Evolutionary conservation across 2,888 invertebrate genomes (phyloP), one percentile per base, ranked within the genome.

Genomic region (Philonicus albiceps): DNA sequence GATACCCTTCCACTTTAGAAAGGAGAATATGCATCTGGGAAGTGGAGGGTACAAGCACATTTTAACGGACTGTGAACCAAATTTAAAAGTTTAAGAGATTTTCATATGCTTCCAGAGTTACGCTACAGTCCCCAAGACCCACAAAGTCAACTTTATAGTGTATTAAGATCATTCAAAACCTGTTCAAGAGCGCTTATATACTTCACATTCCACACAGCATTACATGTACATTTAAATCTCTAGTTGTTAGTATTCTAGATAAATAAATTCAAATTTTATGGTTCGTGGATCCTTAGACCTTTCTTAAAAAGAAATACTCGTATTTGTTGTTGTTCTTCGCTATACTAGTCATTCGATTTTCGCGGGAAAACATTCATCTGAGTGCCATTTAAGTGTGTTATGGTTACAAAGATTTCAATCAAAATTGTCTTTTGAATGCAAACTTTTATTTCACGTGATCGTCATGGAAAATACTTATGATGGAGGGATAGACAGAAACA

Each of bases 21-120:
- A 91, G 22, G 92, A 92, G 88, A 91, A 92, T 86, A 92, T 92
- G 92, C 91, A 92, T 81, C 87, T 92, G 78, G 92, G 92, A 85
- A 91, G 91, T 89, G 91, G 92, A 89, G 92, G 92, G 0, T 92
- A 92, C 76, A 92, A 92, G 86, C 92, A 92, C 87, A 91, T 92
- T 86, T 89, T 92, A 31, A 72, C 72, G 5, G 80, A 86, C 72
- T 72, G 30, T 43, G 80, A 86, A 78, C 86, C 76, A 19, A 86
- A 86, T 80, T 40, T 78, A 55, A 86, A 78, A 19, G 72, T 80
- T 72, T 86, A 86, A 86, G 30, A 43, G n/a, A 30, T 74, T 2
- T 64, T 64, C 4, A 74, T 8, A 34, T 31, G 37, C 74, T 74
- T 74, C 74, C 74, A 74, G 31, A 74, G n/a, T 31, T 27, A 74